Base-by-base conservation (phyloP, 2,113 vertebrate species). In the Neolamprologus sp. region DNA sequence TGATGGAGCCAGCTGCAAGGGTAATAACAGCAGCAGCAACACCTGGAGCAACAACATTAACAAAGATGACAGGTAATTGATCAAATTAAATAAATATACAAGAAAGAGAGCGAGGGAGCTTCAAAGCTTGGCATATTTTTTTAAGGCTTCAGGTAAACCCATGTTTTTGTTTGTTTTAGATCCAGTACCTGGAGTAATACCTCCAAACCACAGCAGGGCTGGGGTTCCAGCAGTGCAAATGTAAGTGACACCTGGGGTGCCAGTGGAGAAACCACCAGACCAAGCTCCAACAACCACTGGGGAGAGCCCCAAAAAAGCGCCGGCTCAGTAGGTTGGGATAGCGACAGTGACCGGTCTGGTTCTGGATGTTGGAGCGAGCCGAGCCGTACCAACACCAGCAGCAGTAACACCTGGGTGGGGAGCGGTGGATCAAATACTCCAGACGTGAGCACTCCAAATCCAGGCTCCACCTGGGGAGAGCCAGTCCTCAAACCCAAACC, bases 331-430 rank as follows among this genome's bases (percentile, higher is more conserved):
- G 96, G 97, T 42, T 97, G 96, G 96, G 96, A 97, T 26, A 98
- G 97, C 7, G 98, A 98, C 96, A 97, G 98, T 4, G 98, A 99
- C 93, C 97, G 98, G 58, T 99, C 98, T 1, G 96, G 97, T 35
- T 97, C 98, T 60, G 98, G 98, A 83, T 99, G 94, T 89, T 96
- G 98, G 98, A 98, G 96, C 0, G 99, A 99, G 80, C 92, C 96
- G 2, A 96, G 96, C 84, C 97, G 97, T 93, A 94, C 97, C 51
- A 97, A 95, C 92, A 95, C 97, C 89, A 97, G 94, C 93, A 95
- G 97, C 90, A 90, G 92, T 83, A 97, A 97, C 91, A 97, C 96
- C 45, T 99, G 99, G 99, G 96, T 95, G 53, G 97, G 97, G 86
- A 96, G 93, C 4, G 95, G 95, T 53, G 95, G 94, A 19, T 84